Evolutionary conservation across 2,113 vertebrate genomes (phyloP).

Genomic region (Rhinoptilus africanus): DNA sequence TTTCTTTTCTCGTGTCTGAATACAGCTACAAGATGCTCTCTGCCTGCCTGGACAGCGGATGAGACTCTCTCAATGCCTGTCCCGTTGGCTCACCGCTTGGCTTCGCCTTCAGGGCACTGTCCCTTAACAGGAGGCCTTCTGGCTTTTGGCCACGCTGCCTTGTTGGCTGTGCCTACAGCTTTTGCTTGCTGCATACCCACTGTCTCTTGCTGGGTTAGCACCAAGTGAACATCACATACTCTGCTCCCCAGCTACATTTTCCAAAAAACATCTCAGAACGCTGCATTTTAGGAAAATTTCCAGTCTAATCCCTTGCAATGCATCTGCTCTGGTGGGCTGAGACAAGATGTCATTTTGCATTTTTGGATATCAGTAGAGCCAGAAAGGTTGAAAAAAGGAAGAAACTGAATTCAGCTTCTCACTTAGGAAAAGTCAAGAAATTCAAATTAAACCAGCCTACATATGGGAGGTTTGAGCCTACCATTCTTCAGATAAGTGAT

Average conservation of each 20-base stretch:
- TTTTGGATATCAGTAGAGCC: conserved; percentile 55
- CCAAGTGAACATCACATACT: not conserved
- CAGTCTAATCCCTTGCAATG: conserved; percentile 41
- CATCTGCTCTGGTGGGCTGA: conserved; percentile 64
- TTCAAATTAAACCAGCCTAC: conserved; percentile 62
- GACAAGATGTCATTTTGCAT: conserved; percentile 59
- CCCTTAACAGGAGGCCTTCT: not conserved
- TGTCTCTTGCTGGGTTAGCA: not conserved
- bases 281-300: conserved; percentile 50
- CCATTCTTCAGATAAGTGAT: conserved; percentile 43
- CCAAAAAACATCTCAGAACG: not conserved
- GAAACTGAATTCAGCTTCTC: conserved; percentile 47
- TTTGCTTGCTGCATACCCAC: not conserved
- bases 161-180: not conserved
- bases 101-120: not conserved
- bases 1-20: not conserved
- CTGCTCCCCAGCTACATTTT: not conserved
- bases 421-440: conserved; percentile 63
- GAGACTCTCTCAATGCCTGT: not conserved
- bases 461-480: conserved; percentile 27
- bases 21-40: not conserved
- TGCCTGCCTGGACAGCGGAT: not conserved
- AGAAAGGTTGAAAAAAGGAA: conserved; percentile 48
- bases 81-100: not conserved
- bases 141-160: not conserved